Conservation (phyloP, 2,113 vertebrate species). For the Forbesichthys agassizii region DNA sequence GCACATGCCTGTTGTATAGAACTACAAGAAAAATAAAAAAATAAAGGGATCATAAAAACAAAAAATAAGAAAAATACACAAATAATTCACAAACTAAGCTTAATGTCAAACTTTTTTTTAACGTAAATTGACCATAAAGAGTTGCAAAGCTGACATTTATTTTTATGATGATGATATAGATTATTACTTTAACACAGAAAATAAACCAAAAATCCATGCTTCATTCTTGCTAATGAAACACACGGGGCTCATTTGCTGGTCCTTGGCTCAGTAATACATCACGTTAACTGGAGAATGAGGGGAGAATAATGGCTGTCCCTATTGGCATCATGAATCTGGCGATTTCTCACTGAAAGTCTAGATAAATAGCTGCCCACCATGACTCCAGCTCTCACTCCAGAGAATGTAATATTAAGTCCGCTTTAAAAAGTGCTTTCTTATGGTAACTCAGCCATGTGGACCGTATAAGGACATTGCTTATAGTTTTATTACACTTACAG, state of each 20-base stretch:
- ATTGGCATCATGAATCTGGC: conserved; percentile 56
- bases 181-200: background rate
- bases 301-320: conserved; percentile 62
- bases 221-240: conserved; percentile 49
- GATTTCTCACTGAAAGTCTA: conserved; percentile 50
- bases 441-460: too few species aligned
- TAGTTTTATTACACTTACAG: too few species aligned
- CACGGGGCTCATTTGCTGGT: conserved; percentile 37
- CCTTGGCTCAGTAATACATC: conserved; percentile 53
- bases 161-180: background rate
- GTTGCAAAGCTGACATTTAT: background rate
- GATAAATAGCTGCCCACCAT: conserved; percentile 47
- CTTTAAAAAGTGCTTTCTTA: background rate
- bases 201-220: conserved; percentile 34
- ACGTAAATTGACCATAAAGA: too few species aligned
- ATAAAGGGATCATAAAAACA: too few species aligned
- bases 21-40: too few species aligned
- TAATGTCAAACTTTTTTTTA: background rate
- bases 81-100: too few species aligned
- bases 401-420: background rate
- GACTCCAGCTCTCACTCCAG: conserved; percentile 45
- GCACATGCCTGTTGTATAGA: too few species aligned
- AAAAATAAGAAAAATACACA: too few species aligned
- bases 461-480: too few species aligned
- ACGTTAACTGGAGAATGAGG: conserved; percentile 59